Percentiles rank a stretch among this genome's conserved stretches.
phyloP scores from a whole-genome alignment of 2,113 vertebrate species.

The Myanophis thanlyinensis region DNA sequence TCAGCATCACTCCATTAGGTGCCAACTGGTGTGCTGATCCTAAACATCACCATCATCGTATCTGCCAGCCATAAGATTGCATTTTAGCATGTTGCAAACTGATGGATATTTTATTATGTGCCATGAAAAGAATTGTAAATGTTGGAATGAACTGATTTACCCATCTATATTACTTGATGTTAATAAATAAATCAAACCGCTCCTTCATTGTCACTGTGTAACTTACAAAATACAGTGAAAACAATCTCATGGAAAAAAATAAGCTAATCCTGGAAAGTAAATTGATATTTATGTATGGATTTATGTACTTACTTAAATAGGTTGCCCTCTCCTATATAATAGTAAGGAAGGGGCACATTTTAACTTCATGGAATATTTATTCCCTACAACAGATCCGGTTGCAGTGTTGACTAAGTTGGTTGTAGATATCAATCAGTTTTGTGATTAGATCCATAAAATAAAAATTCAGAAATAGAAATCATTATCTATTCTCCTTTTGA shows the following conservation, averaged over 20 bases:
- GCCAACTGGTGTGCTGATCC: conserved; percentile 35
- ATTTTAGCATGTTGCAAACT: not conserved
- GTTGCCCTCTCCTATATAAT: not conserved
- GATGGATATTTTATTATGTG: not conserved
- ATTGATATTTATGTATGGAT: not conserved
- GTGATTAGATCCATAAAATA: not conserved
- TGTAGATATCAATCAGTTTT: not conserved
- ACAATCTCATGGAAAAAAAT: not conserved
- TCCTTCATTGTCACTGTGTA: not conserved
- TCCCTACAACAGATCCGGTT: not conserved
- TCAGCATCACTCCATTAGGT: conserved; percentile 70
- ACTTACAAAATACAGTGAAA: not conserved
- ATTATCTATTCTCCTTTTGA: not conserved
- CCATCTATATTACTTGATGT: not conserved
- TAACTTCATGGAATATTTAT: not conserved
- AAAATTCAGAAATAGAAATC: not conserved
- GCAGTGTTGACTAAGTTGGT: not conserved
- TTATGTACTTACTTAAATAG: not conserved
- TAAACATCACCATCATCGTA: not conserved
- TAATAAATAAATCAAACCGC: not conserved
- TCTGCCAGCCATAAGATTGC: not conserved
- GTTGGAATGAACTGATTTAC: not conserved
- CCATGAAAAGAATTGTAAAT: not conserved
- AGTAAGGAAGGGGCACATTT: not conserved
- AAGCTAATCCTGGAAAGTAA: not conserved